Percentiles rank a stretch among this genome's conserved stretches.
phyloP scores from a whole-genome alignment of 2,113 vertebrate genomes.

The Nycticryphes semicollaris region DNA sequence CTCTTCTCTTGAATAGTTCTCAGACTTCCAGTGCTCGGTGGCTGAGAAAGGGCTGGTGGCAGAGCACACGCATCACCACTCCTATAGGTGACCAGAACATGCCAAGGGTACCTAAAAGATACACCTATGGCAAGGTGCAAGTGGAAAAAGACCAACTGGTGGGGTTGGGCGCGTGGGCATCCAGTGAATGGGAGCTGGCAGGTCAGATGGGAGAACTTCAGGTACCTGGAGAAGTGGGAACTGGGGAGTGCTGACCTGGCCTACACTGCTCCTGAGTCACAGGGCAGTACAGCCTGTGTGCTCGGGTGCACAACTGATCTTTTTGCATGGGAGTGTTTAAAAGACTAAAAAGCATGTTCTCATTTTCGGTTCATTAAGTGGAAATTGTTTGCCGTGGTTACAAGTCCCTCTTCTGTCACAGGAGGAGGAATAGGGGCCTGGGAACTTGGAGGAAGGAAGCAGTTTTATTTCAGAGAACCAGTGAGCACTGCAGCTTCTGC shows the following conservation, averaged over 20 bases:
- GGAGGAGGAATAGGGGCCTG: not conserved
- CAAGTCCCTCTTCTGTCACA: not conserved
- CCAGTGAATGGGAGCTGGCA: not conserved
- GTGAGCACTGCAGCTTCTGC: not conserved
- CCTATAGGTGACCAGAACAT: not conserved
- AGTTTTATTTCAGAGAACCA: not conserved
- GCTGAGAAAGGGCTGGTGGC: not conserved
- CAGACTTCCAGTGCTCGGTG: not conserved
- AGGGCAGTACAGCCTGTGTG: not conserved
- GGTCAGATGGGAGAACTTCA: not conserved
- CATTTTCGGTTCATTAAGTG: not conserved
- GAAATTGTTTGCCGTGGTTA: not conserved
- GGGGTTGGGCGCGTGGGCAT: not conserved
- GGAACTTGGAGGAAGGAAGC: not conserved
- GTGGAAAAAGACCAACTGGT: not conserved
- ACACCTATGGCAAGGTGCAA: no score
- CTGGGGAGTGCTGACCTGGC: not conserved
- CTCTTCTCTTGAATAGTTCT: not conserved
- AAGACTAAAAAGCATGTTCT: not conserved
- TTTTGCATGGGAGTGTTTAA: not conserved
- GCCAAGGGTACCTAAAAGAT: not conserved
- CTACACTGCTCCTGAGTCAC: no score
- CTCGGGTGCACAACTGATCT: not conserved
- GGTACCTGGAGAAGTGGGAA: not conserved
- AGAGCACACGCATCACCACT: not conserved